Conservation (phyloP, 2,113 vertebrate genomes). For the Craseonycteris thonglongyai region DNA sequence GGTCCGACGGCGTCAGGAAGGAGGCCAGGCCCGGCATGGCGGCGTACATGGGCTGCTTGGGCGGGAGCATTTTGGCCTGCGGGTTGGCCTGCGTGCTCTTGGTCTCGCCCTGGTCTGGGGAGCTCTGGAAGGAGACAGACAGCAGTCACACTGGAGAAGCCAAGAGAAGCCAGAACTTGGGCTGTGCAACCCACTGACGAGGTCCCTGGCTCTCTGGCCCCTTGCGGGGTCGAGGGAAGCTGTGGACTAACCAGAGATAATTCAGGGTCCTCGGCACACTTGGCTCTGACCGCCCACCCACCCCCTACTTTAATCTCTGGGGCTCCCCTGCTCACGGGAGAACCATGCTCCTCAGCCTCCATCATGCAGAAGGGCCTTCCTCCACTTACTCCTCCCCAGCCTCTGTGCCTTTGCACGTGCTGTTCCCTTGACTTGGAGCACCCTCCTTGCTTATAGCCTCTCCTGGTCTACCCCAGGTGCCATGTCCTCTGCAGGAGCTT, state of each 20-base stretch:
- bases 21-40: slow-evolving; percentile 91
- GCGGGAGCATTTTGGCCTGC: slow-evolving; percentile 92
- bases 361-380: not conserved
- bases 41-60: slow-evolving; percentile 92
- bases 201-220: not conserved
- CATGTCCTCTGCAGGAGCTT: not conserved
- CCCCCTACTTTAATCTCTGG: not conserved
- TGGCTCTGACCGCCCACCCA: not conserved
- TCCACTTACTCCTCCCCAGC: not conserved
- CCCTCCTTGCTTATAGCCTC: not conserved
- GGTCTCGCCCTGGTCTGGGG: slow-evolving; percentile 89
- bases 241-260: not conserved
- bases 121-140: slow-evolving; percentile 82
- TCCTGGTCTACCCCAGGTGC: not conserved
- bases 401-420: not conserved
- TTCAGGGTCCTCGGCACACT: not conserved
- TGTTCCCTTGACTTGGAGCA: not conserved
- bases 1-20: slow-evolving; percentile 91
- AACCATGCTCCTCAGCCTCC: not conserved
- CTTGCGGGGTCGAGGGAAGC: not conserved
- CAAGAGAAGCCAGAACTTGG: not conserved
- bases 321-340: not conserved
- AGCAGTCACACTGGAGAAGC: not conserved
- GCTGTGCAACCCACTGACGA: rapidly evolving
- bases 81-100: slow-evolving; percentile 88